Evolutionary conservation across 30 jellyfish, hydroid and myxozoan genomes (phyloP), one percentile per base, ranked within the genome.

Genomic region (Sanderia malayensis): DNA sequence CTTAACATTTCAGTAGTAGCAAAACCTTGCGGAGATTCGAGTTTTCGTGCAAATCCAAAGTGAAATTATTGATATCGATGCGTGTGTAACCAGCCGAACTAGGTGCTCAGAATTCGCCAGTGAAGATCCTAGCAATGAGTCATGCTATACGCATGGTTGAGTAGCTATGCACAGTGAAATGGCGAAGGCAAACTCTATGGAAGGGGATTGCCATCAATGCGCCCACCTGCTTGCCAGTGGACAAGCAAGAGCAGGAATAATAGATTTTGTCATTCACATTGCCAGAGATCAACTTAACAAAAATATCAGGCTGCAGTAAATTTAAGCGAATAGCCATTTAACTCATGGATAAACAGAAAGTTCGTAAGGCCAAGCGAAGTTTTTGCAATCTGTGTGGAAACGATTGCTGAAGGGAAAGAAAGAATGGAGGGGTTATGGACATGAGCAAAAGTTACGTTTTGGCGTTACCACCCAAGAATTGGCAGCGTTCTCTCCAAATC

Each of bases 111-210:
- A 75, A 52, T 63, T 49, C 80, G 67, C 37, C 31, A 67, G 70
- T 47, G 34, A 46, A 45, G 30, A 65, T 21, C n/a, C n/a, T n/a
- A 71, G 20, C 18, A 75, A 76, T 76, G 88, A 76, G 88, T 76
- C 88, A 76, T 76, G 68, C 67, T 59, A 4, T 30, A 62, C 88
- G 88, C 88, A 52, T 76, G 58, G 70, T n/a, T 76, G 88, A 70
- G 68, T 76, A 61, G 44, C 34, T 41, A 62, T 61, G 73, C 60
- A 61, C 60, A 52, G 80, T 26, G 73, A 44, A 23, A 23, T 30
- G 67, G 88, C 34, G 58, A 80, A 44, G 44, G 80, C 46, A 34
- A 31, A 18, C 64, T 76, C 44, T 33, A 62, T 32, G 31, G 64
- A 27, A 57, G 73, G 80, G 80, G 68, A 55, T 63, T 44, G 80